phyloP scores from a whole-genome alignment of 2,113 vertebrate species.

The Psilopogon haemacephalus region DNA sequence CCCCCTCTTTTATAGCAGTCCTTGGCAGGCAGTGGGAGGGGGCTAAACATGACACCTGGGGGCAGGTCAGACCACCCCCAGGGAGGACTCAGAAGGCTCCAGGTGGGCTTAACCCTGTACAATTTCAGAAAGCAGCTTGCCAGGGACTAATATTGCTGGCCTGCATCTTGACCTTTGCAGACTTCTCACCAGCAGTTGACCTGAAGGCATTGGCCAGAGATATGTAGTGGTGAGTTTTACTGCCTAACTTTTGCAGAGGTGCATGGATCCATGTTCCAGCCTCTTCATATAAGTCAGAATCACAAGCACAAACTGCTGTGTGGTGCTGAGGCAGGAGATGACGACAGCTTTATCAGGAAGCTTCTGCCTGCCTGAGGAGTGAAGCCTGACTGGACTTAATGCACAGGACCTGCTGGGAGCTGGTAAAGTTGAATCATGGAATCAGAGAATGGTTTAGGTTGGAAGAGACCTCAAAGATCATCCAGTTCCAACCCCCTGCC shows the following conservation, averaged over 20 bases:
- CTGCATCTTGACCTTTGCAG: neutral
- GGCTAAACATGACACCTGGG: no score
- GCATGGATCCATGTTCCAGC: accelerated
- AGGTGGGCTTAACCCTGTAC: no score
- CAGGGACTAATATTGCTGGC: neutral
- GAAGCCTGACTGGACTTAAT: neutral
- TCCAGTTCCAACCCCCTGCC: no score
- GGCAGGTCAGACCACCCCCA: no score
- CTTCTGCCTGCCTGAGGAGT: neutral
- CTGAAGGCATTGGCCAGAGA: neutral
- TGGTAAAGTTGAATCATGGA: neutral
- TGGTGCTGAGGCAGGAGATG: neutral
- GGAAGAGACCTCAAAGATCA: no score
- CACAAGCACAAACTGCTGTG: neutral
- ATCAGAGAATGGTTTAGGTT: no score
- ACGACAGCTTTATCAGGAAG: neutral
- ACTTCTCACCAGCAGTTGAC: neutral
- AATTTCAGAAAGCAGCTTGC: neutral
- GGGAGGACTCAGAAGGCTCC: no score
- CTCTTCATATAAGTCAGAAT: neutral
- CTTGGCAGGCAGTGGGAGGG: no score
- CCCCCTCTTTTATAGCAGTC: no score
- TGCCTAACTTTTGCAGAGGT: neutral
- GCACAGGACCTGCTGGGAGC: neutral
- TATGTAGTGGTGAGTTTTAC: neutral